Evolutionary conservation across 1,140 invertebrate genomes (phyloP), one percentile per base, ranked within the genome.

Genomic region (Druon quercuslanigerum): DNA sequence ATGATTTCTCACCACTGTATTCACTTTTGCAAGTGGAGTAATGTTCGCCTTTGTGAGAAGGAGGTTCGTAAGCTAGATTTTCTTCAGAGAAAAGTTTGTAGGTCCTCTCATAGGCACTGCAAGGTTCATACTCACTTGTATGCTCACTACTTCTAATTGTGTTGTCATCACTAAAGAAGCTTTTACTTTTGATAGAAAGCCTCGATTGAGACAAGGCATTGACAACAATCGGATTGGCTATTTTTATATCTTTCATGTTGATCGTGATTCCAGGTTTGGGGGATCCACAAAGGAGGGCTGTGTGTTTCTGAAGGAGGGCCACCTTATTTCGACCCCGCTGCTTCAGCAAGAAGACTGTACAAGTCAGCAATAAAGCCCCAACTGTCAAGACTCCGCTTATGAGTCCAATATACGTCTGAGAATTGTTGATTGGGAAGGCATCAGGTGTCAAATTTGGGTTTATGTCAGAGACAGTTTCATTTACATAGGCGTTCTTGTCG

Each of bases 301-400:
- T 94, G 85, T 95, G 94, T 81, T 96, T 95, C 86, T 95, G 94
- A 51, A 95, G 92, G 0, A 94, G 87, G 1, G 94, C 93, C 1
- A 93, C 92, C 78, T 96, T 95, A 82, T 95, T 94, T 20, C 94
- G 92, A 9, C 95, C 94, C 16, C 96, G 92, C 33, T 96, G 92
- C 9, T 95, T 93, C 87, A 96, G 93, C 73, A 96, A 92, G 46
- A 95, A 92, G 2, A 95, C 92, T 12, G 94, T 94, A 82, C 94
- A 94, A 5, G 93, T 94, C n/a, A 95, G 86, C 2, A 96, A 90
- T 0, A 96, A 89, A 0, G 94, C 93, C 2, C 95, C 92, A 73
- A 96, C 94, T 0, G 95, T 96, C 56, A 97, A 86, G 0, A 95
- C 94, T 0, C 96, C 96, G 72, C 96, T 96, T 25, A 96, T 94